phyloP scores from a whole-genome alignment of 2,113 vertebrate genomes.

The Hypomesus transpacificus region DNA sequence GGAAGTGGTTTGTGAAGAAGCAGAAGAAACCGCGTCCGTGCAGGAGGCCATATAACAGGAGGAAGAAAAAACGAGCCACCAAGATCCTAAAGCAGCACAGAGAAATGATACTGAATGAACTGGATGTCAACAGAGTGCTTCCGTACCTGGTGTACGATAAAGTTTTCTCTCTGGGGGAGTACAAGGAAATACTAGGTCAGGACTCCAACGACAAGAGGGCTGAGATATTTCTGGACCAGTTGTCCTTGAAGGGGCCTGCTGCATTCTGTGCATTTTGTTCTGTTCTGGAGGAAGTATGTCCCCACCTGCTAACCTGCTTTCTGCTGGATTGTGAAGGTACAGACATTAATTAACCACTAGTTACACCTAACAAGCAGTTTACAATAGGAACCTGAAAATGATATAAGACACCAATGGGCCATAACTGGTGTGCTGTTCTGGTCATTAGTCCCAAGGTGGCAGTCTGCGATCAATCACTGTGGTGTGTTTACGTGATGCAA shows the following conservation, averaged over 20 bases:
- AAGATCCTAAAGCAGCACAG: constrained; percentile 74
- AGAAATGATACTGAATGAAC: constrained; percentile 75
- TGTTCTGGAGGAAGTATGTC: constrained; percentile 84
- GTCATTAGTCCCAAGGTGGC: background rate
- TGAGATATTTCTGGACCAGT: constrained; percentile 79
- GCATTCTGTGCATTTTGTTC: constrained; percentile 83
- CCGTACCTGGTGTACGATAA: constrained; percentile 80
- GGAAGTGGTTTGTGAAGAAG: constrained; percentile 77
- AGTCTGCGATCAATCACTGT: background rate
- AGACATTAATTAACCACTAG: constrained; percentile 10
- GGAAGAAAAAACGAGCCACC: constrained; percentile 70
- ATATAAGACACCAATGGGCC: constrained; percentile 18
- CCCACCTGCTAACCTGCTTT: constrained; percentile 83
- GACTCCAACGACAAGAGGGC: constrained; percentile 69
- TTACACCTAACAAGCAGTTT: constrained; percentile 10
- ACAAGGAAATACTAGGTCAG: constrained; percentile 79
- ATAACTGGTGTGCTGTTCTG: background rate
- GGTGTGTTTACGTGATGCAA: background rate
- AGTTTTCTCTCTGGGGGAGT: constrained; percentile 84
- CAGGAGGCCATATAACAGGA: constrained; percentile 68
- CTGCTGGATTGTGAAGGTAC: constrained; percentile 87
- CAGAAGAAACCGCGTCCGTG: constrained; percentile 58
- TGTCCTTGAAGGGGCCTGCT: constrained; percentile 78
- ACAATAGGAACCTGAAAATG: background rate
- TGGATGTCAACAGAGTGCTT: constrained; percentile 80